A percentile compares a stretch with the other conserved stretches of the same genome.
phyloP scores from a whole-genome alignment of 2,113 vertebrate species.

The Stegostoma tigrinum region DNA sequence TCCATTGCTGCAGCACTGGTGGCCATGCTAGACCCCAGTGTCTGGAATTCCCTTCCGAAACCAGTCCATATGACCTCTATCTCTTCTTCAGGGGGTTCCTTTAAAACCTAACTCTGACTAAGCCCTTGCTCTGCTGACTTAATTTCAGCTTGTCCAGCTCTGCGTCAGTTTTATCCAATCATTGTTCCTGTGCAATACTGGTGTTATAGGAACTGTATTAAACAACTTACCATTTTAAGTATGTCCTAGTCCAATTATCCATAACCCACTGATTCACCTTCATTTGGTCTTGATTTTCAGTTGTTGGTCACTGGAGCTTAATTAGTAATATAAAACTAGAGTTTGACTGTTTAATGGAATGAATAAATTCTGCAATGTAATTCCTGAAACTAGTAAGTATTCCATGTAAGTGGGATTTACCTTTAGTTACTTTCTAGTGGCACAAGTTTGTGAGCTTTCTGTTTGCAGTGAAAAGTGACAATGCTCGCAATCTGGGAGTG shows the following conservation, averaged over 20 bases:
- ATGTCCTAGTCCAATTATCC: neutral
- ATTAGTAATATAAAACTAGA: neutral
- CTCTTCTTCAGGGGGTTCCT: neutral
- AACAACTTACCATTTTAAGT: neutral
- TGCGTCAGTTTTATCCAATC: neutral
- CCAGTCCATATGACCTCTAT: neutral
- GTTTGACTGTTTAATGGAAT: neutral
- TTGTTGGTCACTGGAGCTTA: neutral
- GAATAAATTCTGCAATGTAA: neutral
- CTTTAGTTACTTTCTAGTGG: neutral
- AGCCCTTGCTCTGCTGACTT: neutral
- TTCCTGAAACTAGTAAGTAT: neutral
- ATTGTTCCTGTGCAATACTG: neutral
- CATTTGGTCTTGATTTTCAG: neutral
- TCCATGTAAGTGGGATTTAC: neutral
- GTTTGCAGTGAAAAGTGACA: neutral
- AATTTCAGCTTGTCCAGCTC: neutral
- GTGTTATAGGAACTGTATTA: neutral
- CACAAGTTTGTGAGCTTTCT: neutral
- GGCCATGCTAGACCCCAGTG: neutral
- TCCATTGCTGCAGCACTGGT: neutral
- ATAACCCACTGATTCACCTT: neutral
- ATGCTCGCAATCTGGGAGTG: neutral
- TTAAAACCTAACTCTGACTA: neutral
- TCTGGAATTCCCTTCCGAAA: neutral